Evolutionary conservation across 2,113 vertebrate genomes (phyloP), one percentile per base, ranked within the genome.

Genomic region (Sander lucioperca): DNA sequence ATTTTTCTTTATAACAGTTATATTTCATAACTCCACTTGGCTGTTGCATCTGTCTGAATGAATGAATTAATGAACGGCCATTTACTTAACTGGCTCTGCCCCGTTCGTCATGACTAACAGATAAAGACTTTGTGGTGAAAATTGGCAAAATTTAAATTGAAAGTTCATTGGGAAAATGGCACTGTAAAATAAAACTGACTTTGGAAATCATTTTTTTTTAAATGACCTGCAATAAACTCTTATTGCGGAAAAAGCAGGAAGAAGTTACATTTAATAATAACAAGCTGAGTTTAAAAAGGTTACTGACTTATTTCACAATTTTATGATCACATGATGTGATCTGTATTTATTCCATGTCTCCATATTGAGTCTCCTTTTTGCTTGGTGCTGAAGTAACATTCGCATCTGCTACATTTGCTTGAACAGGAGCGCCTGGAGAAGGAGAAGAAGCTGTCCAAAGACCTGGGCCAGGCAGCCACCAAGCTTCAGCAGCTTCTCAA

Each of bases 401-500:
- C 80, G n/a, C 9, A 21, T 1, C n/a, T 39, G 11, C 25, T 74
- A 10, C 10, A 43, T 43, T 43, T 43, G 36, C 76, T 23, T 13
- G 4, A 50, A 51, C 89, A 99, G 97, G 97, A 97, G 84, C 96
- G 96, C 74, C 94, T 99, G 90, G 97, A 97, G 71, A 98, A 99
- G 79, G 97, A 98, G 92, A 97, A 97, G 91, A 97, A 96, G 89
- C 84, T 98, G 91, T 96, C 96, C 33, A 96, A 96, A 94, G 96
- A 97, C 86, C 93, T 98, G 79, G 97, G 96, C 76, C 96, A 95
- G 25, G 97, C 97, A 14, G 96, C 97, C 88, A 96, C 94, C 77
- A 98, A 97, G 90, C 95, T 98, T n/a, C 96, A 99, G 90, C 97
- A 97, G 87, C 96, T 98, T 66, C 93, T 99, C 76, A 97, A 96